Percentiles rank a stretch among this genome's conserved stretches.
Conservation (phyloP, 2,888 invertebrate species). For the Diaprepes abbreviatus region DNA sequence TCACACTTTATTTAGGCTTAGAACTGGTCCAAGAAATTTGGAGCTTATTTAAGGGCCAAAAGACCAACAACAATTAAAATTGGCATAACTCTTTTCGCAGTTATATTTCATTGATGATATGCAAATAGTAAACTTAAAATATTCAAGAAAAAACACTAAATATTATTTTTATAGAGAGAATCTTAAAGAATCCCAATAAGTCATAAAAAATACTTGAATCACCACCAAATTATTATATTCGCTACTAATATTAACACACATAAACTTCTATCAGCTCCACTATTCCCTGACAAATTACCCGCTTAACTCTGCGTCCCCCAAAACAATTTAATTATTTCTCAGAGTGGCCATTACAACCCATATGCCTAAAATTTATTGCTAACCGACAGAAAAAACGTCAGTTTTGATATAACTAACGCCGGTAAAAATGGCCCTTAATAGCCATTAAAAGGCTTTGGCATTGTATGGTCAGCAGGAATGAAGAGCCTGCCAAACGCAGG, state of each 20-base stretch:
- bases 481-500: conserved; percentile 44
- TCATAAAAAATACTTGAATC: too few species aligned
- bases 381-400: conserved; percentile 36
- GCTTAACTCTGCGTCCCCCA: neutral
- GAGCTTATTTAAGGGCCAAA: too few species aligned
- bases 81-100: too few species aligned
- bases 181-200: too few species aligned
- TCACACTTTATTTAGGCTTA: too few species aligned
- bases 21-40: too few species aligned
- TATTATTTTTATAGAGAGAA: too few species aligned
- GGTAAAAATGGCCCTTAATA: conserved; percentile 40
- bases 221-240: too few species aligned
- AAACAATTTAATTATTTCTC: conserved; percentile 40
- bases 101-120: too few species aligned
- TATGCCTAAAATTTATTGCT: conserved; percentile 41
- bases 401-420: conserved; percentile 42
- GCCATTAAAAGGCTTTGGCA: conserved; percentile 43
- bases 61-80: too few species aligned
- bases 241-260: neutral
- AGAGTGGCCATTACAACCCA: conserved; percentile 39
- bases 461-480: conserved; percentile 39
- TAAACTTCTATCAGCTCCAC: neutral
- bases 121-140: too few species aligned
- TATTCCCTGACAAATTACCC: neutral
- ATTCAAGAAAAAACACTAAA: too few species aligned